Evolutionary conservation across 2,888 invertebrate species (phyloP).

Genomic region (Callyntrura sp.): DNA sequence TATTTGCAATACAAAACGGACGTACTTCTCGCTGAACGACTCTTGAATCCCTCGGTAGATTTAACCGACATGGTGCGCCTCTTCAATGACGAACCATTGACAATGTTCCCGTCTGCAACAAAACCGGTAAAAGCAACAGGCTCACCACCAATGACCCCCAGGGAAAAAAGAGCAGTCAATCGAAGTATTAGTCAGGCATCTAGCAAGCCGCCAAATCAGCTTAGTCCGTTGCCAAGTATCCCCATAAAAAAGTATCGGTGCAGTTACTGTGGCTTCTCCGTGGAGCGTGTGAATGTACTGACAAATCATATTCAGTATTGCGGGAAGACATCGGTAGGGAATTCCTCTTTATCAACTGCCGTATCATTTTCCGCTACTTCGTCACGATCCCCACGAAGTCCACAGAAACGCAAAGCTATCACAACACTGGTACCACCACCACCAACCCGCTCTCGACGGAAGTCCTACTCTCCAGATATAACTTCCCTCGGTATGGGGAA

Average conservation of each 20-base stretch:
- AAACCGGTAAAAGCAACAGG: slow-evolving; percentile 17
- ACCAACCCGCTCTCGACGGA: not conserved
- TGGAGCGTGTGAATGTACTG: slow-evolving; percentile 42
- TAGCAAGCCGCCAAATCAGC: slow-evolving; percentile 28
- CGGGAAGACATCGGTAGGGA: not conserved
- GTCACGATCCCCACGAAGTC: not conserved
- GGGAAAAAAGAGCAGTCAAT: slow-evolving; percentile 31
- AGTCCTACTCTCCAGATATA: not conserved
- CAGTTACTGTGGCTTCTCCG: slow-evolving; percentile 29
- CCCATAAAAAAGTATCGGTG: slow-evolving; percentile 51
- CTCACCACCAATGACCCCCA: not conserved
- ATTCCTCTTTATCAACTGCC: not conserved
- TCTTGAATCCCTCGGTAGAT: slow-evolving; percentile 10
- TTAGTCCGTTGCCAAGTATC: slow-evolving; percentile 12
- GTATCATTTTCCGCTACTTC: slow-evolving; percentile 8
- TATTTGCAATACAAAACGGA: slow-evolving; percentile 45
- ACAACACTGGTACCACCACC: not conserved
- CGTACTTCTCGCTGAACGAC: slow-evolving; percentile 44
- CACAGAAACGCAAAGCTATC: slow-evolving; percentile 21
- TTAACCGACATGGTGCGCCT: not conserved
- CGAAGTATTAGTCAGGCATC: slow-evolving; percentile 39
- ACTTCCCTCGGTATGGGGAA: not conserved
- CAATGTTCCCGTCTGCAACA: slow-evolving; percentile 35
- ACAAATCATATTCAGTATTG: slow-evolving; percentile 50
- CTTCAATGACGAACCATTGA: not conserved